Percentiles rank a stretch among this genome's conserved stretches.
These are phyloP conservation scores for Anguilla marmorata DNA, from an alignment of 2,797 vertebrate species.

Conservation along the genomic window DNA sequence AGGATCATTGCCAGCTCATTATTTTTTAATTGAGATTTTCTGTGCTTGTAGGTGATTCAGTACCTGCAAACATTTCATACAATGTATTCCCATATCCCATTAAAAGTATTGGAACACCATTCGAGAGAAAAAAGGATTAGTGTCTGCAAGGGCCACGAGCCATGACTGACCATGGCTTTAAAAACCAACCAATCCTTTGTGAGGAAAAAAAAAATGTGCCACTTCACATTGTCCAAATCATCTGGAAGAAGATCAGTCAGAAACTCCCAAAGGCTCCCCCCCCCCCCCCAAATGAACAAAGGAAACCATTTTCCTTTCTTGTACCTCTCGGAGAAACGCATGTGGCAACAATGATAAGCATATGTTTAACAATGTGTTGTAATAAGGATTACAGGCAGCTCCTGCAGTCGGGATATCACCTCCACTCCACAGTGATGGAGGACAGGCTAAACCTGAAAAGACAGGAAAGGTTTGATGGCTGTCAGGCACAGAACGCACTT, in stretches of 20 bases:
- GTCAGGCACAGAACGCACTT: neutral
- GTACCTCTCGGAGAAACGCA: constrained; percentile 39
- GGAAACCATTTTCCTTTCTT: constrained; percentile 39
- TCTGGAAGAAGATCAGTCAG: constrained; percentile 42
- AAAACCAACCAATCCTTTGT: constrained; percentile 24
- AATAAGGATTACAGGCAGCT: constrained; percentile 26
- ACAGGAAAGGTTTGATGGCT: neutral
- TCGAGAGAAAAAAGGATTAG: neutral
- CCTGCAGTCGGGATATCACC: constrained; percentile 6
- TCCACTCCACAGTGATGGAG: neutral
- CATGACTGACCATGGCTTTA: constrained; percentile 29
- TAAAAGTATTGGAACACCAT: constrained; percentile 8
- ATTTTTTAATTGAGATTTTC: neutral
- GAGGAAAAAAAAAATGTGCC: constrained; percentile 18
- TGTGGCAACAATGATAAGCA: constrained; percentile 48
- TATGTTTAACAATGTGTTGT: constrained; percentile 31
- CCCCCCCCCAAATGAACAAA: constrained; percentile 39
- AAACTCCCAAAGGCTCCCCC: constrained; percentile 36
- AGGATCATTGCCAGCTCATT: neutral
- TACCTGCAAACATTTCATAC: neutral
- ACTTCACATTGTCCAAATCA: constrained; percentile 36
- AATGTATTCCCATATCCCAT: neutral
- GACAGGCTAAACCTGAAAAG: neutral
- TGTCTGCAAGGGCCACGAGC: constrained; percentile 16
- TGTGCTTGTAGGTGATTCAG: neutral